Conservation (phyloP, 2,888 invertebrate genomes). For the Automeris io region DNA sequence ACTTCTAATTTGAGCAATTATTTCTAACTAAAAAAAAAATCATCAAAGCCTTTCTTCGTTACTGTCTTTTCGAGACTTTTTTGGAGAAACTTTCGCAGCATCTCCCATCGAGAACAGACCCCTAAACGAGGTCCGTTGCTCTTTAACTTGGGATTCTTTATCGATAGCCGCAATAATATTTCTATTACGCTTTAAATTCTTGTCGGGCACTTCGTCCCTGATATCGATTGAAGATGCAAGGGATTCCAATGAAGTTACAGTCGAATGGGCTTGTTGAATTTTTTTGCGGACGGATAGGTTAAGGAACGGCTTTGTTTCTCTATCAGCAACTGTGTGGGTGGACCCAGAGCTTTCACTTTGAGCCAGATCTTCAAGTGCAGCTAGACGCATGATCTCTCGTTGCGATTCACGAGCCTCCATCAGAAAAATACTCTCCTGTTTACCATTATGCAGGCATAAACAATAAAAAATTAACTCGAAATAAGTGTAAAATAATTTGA, state of each 20-base stretch:
- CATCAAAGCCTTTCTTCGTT: not conserved
- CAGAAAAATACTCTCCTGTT: conserved; percentile 88
- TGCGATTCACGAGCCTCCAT: conserved; percentile 87
- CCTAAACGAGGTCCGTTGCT: conserved; percentile 40
- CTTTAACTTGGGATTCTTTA: conserved; percentile 58
- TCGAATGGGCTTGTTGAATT: conserved; percentile 46
- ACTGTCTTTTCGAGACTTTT: conserved; percentile 37
- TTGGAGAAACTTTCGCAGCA: conserved; percentile 29
- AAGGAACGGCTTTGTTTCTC: conserved; percentile 28
- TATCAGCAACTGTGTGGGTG: conserved; percentile 13
- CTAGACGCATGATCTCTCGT: conserved; percentile 72
- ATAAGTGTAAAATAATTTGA: too few relatives aligned
- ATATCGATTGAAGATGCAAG: conserved; percentile 56
- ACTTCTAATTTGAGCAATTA: conserved; percentile 6
- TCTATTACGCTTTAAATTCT: conserved; percentile 40
- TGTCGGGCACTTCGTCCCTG: conserved; percentile 32
- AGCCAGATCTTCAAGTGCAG: conserved; percentile 37
- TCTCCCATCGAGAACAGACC: conserved; percentile 47
- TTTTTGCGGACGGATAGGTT: conserved; percentile 41
- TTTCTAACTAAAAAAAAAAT: not conserved
- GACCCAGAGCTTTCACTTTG: conserved; percentile 21
- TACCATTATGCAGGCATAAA: conserved; percentile 7
- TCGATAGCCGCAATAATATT: conserved; percentile 36
- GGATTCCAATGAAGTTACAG: conserved; percentile 78
- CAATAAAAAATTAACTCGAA: conserved; percentile 8